Percentiles rank a stretch among this genome's conserved stretches.
Evolutionary conservation across 1,140 invertebrate genomes (phyloP).

Genomic region (Meteorus sp.): DNA sequence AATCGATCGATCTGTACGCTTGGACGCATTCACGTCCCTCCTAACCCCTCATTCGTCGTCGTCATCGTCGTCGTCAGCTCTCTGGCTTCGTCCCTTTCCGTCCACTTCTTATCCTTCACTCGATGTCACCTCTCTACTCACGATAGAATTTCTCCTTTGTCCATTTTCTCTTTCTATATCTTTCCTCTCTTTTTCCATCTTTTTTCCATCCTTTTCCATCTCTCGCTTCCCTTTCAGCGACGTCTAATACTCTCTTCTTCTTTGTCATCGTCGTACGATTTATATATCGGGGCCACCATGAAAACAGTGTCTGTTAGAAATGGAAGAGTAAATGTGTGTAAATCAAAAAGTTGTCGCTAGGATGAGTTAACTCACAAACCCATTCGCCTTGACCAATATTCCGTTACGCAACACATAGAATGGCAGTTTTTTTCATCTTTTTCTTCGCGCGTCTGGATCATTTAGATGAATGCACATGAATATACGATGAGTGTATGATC

Average conservation of each 20-base stretch:
- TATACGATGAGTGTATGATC: neutral
- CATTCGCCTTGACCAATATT: slow-evolving; percentile 55
- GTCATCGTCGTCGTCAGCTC: too few relatives aligned
- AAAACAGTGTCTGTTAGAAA: too few relatives aligned
- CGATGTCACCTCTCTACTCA: neutral
- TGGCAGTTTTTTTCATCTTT: neutral
- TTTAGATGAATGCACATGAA: neutral
- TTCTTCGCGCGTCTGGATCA: too few relatives aligned
- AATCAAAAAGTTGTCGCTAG: slow-evolving; percentile 14
- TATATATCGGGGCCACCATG: too few relatives aligned
- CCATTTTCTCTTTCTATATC: neutral
- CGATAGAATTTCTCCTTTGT: neutral
- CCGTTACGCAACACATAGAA: slow-evolving; percentile 25
- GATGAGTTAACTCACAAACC: slow-evolving; percentile 38
- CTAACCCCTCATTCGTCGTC: too few relatives aligned
- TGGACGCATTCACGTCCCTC: slow-evolving; percentile 19
- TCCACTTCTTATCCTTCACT: too few relatives aligned
- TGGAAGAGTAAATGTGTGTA: neutral
- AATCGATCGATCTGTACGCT: slow-evolving; percentile 21
- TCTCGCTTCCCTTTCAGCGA: neutral
- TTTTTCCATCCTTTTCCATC: neutral
- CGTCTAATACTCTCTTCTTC: neutral
- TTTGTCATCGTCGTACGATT: too few relatives aligned
- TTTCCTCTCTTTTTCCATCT: slow-evolving; percentile 10
- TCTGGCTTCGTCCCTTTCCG: too few relatives aligned